These are phyloP conservation scores for Dendropsophus ebraccatus DNA, from an alignment of 2,113 vertebrate species.

Conservation along the genomic window DNA sequence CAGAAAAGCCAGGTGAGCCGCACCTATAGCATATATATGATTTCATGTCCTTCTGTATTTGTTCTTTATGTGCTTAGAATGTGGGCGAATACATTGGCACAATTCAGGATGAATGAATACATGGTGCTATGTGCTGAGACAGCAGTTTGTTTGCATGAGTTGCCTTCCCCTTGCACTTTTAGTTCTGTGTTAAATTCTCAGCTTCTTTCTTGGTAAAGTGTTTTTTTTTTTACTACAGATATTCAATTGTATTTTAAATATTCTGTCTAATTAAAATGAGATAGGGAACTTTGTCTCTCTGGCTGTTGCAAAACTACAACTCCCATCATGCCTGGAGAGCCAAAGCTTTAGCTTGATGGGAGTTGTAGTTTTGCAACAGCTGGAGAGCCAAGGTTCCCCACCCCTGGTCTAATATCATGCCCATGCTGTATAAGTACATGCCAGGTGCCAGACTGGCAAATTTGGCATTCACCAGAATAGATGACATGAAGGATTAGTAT, in stretches of 20 bases:
- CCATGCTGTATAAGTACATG: background rate
- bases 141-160: conserved; percentile 22
- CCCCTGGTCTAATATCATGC: no score
- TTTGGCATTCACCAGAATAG: background rate
- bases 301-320: no score
- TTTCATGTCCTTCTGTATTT: background rate
- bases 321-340: no score
- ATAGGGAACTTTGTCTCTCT: no score
- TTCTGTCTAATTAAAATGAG: no score
- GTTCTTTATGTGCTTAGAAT: background rate
- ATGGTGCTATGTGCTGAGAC: conserved; percentile 2
- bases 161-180: background rate
- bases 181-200: background rate
- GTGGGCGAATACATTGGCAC: background rate
- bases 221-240: background rate
- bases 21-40: background rate
- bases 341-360: no score
- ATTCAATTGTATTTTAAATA: background rate
- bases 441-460: background rate
- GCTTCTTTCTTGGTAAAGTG: background rate
- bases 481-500: background rate
- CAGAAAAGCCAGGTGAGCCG: conserved; percentile 76
- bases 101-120: background rate
- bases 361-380: no score
- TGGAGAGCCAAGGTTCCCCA: no score